Evolutionary conservation across 2,888 invertebrate species (phyloP), one percentile per base, ranked within the genome.

Genomic region (Dusona sp.): DNA sequence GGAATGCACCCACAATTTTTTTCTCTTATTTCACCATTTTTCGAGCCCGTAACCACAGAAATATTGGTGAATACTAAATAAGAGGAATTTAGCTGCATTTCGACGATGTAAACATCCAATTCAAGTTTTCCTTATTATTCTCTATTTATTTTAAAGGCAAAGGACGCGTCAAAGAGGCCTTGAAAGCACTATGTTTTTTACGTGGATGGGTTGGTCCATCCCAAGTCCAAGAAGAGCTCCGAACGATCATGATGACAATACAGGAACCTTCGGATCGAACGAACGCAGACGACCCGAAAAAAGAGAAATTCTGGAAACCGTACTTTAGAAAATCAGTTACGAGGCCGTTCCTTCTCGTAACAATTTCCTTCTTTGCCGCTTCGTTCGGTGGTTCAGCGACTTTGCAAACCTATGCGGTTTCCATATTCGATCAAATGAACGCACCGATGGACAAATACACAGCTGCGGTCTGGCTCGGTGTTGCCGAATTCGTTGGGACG

Each of bases 361-460:
- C 95, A 16, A 95, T 96, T 61, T 95, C 95, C 25, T 98, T 97
- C 93, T 97, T 97, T 90, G 95, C 97, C 19, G 96, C 96, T 0
- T 96, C 97, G 90, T 97, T 97, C 90, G 97, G 97, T 51, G 98
- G 98, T 0, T 96, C 97, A 95, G 96, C 96, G 0, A 96, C 97
- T 0, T 94, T 98, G 36, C 96, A 96, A 94, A 97, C 97, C 0
- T 97, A 96, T 90, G 97, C 97, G 25, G 97, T 97, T 6, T 95
- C 95, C 87, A 97, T 98, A 90, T 97, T 98, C 91, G 95, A 96
- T 73, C 95, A 95, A 84, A 92, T 98, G 36, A 95, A 97, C 72
- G 96, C 97, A 0, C 97, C 98, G 0, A 96, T 98, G 84, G 96
- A 97, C 91, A 96, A 97, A 91, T 97, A 97, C 94, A 96, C 96